Evolutionary conservation across 2,113 vertebrate genomes (phyloP).

Genomic region (Chelonoidis abingdonii): DNA sequence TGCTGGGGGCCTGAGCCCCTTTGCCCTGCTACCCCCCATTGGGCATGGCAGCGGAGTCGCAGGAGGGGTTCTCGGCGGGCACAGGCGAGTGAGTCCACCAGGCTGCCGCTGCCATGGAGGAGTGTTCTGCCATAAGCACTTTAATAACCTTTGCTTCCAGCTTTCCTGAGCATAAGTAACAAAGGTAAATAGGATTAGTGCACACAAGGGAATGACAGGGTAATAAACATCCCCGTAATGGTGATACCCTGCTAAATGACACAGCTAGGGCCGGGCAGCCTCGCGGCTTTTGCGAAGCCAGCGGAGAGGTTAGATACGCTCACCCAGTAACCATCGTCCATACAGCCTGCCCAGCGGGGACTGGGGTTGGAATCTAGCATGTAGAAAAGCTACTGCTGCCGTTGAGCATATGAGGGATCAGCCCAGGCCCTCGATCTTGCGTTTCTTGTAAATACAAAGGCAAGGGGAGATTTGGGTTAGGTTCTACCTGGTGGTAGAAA

Average conservation of each 20-base stretch:
- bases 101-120: neutral
- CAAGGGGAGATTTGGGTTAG: too few relatives aligned
- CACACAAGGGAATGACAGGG: neutral
- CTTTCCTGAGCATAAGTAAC: neutral
- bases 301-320: neutral
- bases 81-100: neutral
- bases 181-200: constrained; percentile 13
- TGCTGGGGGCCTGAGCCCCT: neutral
- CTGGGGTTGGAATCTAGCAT: accelerated
- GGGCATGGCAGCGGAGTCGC: too few relatives aligned
- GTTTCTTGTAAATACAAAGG: neutral
- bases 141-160: constrained; percentile 3
- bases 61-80: too few relatives aligned
- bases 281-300: neutral
- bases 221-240: neutral
- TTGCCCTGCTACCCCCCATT: too few relatives aligned
- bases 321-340: accelerated
- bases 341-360: accelerated
- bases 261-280: neutral
- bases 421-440: neutral
- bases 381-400: neutral
- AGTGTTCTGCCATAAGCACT: neutral
- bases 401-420: accelerated
- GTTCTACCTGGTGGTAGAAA: too few relatives aligned
- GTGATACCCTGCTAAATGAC: neutral